Percentiles rank a stretch among this genome's conserved stretches.
Evolutionary conservation across 2,797 vertebrate genomes (phyloP).

Genomic region (Pantherophis vulpinus): DNA sequence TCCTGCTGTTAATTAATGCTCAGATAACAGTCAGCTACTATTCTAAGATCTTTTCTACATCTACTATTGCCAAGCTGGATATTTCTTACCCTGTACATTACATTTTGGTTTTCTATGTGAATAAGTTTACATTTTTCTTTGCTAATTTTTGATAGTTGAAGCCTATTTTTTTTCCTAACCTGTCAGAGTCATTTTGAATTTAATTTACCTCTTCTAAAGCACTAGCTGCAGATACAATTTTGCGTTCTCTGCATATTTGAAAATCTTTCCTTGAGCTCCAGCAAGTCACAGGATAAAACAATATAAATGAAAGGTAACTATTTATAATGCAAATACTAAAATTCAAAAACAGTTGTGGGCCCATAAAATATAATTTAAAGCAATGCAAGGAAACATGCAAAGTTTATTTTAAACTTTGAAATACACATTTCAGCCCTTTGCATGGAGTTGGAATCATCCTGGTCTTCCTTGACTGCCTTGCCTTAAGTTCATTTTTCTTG

Average conservation of each 20-base stretch:
- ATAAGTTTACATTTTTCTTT: not conserved
- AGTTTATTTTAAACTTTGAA: too few relatives aligned
- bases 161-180: not conserved
- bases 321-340: not conserved
- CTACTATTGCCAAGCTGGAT: not conserved
- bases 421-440: too few relatives aligned
- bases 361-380: not conserved
- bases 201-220: not conserved
- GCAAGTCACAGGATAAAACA: not conserved
- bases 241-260: not conserved
- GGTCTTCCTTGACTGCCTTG: too few relatives aligned
- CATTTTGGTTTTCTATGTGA: not conserved
- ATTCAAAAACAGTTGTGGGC: not conserved
- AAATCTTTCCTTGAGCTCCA: not conserved
- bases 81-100: not conserved
- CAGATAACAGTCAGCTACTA: not conserved
- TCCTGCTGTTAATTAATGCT: not conserved
- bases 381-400: too few relatives aligned
- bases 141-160: not conserved
- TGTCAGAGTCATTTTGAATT: not conserved
- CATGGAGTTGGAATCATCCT: too few relatives aligned
- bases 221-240: not conserved
- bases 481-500: too few relatives aligned
- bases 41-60: not conserved
- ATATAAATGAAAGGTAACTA: not conserved